phyloP scores from a whole-genome alignment of 2,113 vertebrate genomes.

The Melospiza georgiana region DNA sequence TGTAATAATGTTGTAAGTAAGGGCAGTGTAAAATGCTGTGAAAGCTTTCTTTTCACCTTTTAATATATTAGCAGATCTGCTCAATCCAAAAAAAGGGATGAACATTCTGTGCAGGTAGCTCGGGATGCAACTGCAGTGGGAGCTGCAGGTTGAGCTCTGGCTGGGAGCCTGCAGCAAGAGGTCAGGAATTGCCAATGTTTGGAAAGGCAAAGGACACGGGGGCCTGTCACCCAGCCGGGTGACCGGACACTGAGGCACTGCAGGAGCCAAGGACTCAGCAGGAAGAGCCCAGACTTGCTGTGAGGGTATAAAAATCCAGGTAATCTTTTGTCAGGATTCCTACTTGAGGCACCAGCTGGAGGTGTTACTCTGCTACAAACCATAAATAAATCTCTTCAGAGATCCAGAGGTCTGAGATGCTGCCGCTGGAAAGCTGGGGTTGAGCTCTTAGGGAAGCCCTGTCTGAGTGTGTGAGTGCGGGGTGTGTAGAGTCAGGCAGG shows the following conservation, averaged over 20 bases:
- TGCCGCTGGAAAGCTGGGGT: not conserved
- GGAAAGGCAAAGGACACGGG: not conserved
- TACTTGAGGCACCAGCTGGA: not conserved
- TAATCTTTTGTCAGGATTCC: not conserved
- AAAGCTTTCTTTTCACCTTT: not conserved
- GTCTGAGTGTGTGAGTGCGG: fast-evolving
- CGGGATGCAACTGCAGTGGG: fast-evolving
- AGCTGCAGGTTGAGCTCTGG: not conserved
- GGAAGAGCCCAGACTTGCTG: not conserved
- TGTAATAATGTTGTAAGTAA: not conserved
- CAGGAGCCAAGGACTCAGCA: not conserved
- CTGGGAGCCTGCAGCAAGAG: not conserved
- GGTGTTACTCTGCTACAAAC: not conserved
- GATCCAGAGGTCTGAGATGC: not conserved
- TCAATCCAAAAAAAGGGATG: not conserved
- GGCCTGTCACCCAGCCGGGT: not conserved
- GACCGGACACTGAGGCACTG: not conserved
- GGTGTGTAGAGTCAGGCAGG: no score
- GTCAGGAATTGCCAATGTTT: not conserved
- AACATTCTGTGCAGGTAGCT: not conserved
- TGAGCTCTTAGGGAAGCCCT: not conserved
- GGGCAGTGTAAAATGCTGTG: not conserved
- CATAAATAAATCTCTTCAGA: not conserved
- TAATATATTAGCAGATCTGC: not conserved
- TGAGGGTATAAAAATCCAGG: not conserved